Base-by-base conservation (phyloP, 2,888 invertebrate species). In the Lapara coniferarum region DNA sequence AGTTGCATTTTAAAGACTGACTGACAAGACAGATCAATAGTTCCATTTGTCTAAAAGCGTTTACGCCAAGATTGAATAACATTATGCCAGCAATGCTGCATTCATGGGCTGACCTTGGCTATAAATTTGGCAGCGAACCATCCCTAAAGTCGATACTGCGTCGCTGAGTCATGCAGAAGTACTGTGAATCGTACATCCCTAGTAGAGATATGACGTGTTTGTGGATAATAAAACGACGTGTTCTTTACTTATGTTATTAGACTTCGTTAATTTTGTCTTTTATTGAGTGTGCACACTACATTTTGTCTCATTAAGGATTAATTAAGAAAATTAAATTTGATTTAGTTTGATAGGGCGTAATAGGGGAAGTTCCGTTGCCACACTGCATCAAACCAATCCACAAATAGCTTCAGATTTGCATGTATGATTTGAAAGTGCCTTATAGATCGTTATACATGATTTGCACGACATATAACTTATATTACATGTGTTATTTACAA, bases 121-220 rank as follows among this genome's bases (percentile, higher is more conserved):
- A 51, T 53, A 66, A 49, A 53, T 68, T 68, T 70, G 70, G 70
- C 70, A 70, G 30, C 37, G 37, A 16, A 49, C 66, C 69, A 70
- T 66, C 68, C 68, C 70, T 76, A 71, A 66, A 80, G 78, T 81
- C 79, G 76, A 82, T 83, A 78, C 73, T 71, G 77, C 75, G 75
- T 72, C 72, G 77, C 74, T 84, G 84, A 85, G 74, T 86, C 84
- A 86, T 79, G 71, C 70, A 68, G 14, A 69, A 72, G 74, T 71
- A 74, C 30, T 37, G 37, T 0, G 37, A 37, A 37, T 3, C 49
- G 19, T 63, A 63, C 59, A 46, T 44, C 46, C 46, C 10, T 19
- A 13, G 13, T 63, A 46, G 46, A 37, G n/a, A n/a, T n/a, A 59
- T 59, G n/a, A 16, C 44, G 16, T 59, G 59, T 30, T 44, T 59